A percentile compares a stretch with the other conserved stretches of the same genome.
These are phyloP conservation scores for Exephanes ischioxanthus DNA, from an alignment of 2,888 invertebrate genomes.

Conservation along the genomic window DNA sequence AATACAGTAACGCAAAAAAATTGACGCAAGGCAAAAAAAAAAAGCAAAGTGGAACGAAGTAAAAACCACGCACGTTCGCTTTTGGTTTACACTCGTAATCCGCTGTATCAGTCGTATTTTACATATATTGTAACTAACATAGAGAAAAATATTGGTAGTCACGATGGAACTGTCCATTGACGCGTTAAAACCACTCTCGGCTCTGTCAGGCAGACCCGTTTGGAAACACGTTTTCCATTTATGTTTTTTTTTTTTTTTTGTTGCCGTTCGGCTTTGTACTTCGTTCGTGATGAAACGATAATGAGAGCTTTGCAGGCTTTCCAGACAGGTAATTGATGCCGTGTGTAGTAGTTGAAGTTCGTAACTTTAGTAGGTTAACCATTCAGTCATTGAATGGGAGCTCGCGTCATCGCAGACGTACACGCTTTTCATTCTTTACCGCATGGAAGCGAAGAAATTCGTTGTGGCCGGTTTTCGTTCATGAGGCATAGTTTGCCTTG, in stretches of 20 bases:
- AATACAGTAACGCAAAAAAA: not conserved
- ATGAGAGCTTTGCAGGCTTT: not conserved
- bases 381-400: not conserved
- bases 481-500: not conserved
- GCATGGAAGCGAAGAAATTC: not conserved
- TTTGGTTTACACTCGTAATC: not conserved
- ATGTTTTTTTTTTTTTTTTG: not conserved
- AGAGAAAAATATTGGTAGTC: slow-evolving; percentile 1
- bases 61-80: slow-evolving; percentile 7
- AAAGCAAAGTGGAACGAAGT: not conserved
- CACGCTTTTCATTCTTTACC: not conserved
- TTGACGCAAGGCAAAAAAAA: not conserved
- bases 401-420: not conserved
- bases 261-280: not conserved
- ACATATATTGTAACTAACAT: not conserved
- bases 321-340: not conserved
- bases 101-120: not conserved
- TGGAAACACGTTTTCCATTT: not conserved
- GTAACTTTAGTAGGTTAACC: not conserved
- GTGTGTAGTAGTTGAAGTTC: not conserved
- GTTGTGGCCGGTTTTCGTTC: slow-evolving; percentile 19
- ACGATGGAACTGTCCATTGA: slow-evolving; percentile 24
- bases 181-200: not conserved
- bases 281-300: not conserved
- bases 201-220: not conserved